A percentile compares a stretch with the other conserved stretches of the same genome.
Evolutionary conservation across 2,797 vertebrate species (phyloP).

Genomic region (Valencia hispanica): DNA sequence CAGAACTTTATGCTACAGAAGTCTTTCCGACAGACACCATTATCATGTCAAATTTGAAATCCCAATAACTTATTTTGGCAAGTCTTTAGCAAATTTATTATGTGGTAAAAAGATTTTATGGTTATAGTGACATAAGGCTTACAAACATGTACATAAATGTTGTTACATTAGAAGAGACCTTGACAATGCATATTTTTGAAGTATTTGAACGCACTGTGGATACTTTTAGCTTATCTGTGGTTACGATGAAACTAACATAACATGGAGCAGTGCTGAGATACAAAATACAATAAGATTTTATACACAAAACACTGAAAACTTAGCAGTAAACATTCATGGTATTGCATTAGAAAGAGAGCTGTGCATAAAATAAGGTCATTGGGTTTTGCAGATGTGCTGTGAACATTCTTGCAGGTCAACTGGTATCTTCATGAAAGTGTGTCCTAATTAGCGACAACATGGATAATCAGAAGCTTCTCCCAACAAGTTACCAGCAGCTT

Average conservation of each 20-base stretch:
- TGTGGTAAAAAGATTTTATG: slow-evolving; percentile 20
- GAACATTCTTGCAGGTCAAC: slow-evolving; percentile 19
- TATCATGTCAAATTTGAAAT: neutral
- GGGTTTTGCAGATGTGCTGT: slow-evolving; percentile 1
- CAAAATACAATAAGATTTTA: slow-evolving; percentile 24
- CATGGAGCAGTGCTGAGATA: slow-evolving; percentile 24
- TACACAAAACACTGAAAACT: slow-evolving; percentile 58
- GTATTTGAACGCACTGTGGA: slow-evolving; percentile 27
- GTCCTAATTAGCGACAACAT: slow-evolving; percentile 39
- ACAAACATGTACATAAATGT: slow-evolving; percentile 27
- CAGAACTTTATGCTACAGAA: neutral
- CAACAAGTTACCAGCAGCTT: slow-evolving; percentile 74
- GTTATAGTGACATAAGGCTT: slow-evolving; percentile 5
- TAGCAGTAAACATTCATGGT: slow-evolving; percentile 40
- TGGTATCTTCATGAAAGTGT: slow-evolving; percentile 32
- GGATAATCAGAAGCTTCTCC: slow-evolving; percentile 78
- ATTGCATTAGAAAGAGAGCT: slow-evolving; percentile 26
- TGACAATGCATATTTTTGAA: slow-evolving; percentile 31
- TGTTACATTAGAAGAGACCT: slow-evolving; percentile 20
- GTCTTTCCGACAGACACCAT: neutral
- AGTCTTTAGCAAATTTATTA: slow-evolving; percentile 41
- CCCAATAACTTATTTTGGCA: neutral
- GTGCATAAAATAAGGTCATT: neutral
- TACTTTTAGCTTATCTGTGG: slow-evolving; percentile 68
- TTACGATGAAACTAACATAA: slow-evolving; percentile 45